Base-by-base conservation (phyloP, 2,113 vertebrate species). In the Rhynchopsitta pachyrhyncha region DNA sequence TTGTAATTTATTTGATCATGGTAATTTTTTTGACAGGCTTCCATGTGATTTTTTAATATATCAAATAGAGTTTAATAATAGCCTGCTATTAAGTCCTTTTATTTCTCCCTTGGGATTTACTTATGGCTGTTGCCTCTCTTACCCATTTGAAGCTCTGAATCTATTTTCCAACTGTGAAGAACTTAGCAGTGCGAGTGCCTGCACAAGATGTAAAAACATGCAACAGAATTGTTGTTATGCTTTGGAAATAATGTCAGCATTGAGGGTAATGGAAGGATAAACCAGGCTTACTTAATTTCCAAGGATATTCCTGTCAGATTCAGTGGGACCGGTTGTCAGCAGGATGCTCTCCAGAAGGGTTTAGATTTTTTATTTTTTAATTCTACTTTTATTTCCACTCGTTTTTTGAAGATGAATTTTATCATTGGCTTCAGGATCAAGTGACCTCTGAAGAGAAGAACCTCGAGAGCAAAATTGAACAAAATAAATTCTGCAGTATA, bases 11-110 rank as follows among this genome's bases (percentile, higher is more conserved):
- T 92, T 95, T 96, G 96, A 97, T 96, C 95, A 76, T 33, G 91
- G 96, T 96, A 96, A 96, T 96, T 96, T 97, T 96, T 96, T 93
- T 96, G 96, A 97, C 96, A 97, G 88, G 91, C 93, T 95, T 96
- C 92, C 91, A 89, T 96, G 86, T 97, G 96, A 96, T 97, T 97
- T 97, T 97, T 97, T 96, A 97, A 96, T 97, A 93, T 95, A 95
- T 94, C 93, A 96, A 97, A 96, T 97, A 95, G 88, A 96, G 95
- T 94, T 96, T 97, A 97, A 97, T 97, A 96, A 96, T 96, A 97
- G 96, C 77, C 86, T 96, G 92, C 95, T 96, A 97, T 96, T 97
- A 96, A 96, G 96, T 94, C 88, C 86, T 95, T 94, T 91, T 92
- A 90, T 92, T 95, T 96, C 94, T 94, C 96, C 63, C 81, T 93